Evolutionary conservation across 2,797 vertebrate genomes (phyloP).

Genomic region (Oryzias dopingdopingensis): DNA sequence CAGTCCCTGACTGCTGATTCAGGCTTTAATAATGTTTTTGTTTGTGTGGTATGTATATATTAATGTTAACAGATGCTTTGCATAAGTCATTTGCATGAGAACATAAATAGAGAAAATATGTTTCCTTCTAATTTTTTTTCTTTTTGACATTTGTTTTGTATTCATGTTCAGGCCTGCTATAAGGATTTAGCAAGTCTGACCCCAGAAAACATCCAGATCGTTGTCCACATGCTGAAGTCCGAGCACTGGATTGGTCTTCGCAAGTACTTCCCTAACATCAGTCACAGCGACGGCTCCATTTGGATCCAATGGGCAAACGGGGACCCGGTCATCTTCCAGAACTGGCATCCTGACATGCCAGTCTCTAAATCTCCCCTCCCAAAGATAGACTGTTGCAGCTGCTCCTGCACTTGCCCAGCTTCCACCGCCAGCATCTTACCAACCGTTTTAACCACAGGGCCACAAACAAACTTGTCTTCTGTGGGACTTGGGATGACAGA

Average conservation of each 20-base stretch:
- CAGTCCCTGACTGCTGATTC: no score
- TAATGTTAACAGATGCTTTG: no score
- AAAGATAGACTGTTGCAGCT: constrained; percentile 32
- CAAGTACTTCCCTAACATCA: not conserved
- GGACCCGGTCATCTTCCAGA: constrained; percentile 72
- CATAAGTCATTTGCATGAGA: no score
- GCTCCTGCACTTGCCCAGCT: constrained; percentile 41
- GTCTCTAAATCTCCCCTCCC: constrained; percentile 19
- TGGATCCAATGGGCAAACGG: constrained; percentile 71
- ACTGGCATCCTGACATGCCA: constrained; percentile 77
- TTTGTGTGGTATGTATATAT: no score
- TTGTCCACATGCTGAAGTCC: constrained; percentile 21
- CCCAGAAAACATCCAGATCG: constrained; percentile 32
- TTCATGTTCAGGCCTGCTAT: constrained; percentile 60
- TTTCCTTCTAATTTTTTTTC: no score
- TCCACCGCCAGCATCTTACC: fast-evolving
- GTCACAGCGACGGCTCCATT: not conserved
- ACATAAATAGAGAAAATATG: no score
- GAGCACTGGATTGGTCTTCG: constrained; percentile 70
- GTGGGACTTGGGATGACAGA: no score
- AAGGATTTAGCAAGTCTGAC: constrained; percentile 70
- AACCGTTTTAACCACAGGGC: no score
- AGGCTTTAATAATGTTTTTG: no score
- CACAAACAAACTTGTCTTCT: no score
- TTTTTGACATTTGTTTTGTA: not conserved